Evolutionary conservation across 64 coral and sea anemone species (phyloP).

Genomic region (Dendrophyllia cribrosa): DNA sequence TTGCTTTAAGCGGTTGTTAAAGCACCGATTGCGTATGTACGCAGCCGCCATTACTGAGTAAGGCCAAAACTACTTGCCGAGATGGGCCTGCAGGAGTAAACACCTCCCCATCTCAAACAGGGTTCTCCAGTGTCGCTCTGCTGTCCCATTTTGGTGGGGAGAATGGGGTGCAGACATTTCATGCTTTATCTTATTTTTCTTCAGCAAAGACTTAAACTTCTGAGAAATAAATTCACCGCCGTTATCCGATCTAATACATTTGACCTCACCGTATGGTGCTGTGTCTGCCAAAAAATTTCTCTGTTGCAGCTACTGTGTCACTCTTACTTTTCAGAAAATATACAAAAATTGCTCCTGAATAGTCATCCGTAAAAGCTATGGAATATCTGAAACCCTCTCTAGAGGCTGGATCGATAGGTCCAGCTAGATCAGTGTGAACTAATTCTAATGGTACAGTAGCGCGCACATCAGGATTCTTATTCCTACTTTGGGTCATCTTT

Average conservation of each 20-base stretch:
- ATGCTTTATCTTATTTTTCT: conserved; percentile 27
- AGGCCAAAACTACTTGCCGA: conserved; percentile 16
- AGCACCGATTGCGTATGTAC: conserved; percentile 23
- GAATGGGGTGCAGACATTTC: conserved; percentile 40
- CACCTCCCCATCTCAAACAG: conserved; percentile 63
- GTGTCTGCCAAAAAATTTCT: too few relatives aligned
- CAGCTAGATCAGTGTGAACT: too few relatives aligned
- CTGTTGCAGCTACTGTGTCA: too few relatives aligned
- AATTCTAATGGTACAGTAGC: too few relatives aligned
- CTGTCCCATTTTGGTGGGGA: conserved; percentile 47
- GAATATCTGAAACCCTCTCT: too few relatives aligned
- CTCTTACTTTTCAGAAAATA: too few relatives aligned
- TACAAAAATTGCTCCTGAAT: too few relatives aligned
- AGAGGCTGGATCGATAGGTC: too few relatives aligned
- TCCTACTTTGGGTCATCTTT: too few relatives aligned
- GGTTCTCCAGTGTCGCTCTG: conserved; percentile 27
- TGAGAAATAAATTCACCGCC: conserved; percentile 44
- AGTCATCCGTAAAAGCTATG: too few relatives aligned
- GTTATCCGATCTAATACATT: conserved; percentile 18
- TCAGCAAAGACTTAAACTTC: not conserved
- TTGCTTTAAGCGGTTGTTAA: not conserved
- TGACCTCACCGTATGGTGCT: too few relatives aligned
- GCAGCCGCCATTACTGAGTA: conserved; percentile 41
- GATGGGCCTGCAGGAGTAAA: not conserved
- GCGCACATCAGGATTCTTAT: too few relatives aligned